phyloP scores from a whole-genome alignment of 2,113 vertebrate genomes.

The Oncorhynchus keta region DNA sequence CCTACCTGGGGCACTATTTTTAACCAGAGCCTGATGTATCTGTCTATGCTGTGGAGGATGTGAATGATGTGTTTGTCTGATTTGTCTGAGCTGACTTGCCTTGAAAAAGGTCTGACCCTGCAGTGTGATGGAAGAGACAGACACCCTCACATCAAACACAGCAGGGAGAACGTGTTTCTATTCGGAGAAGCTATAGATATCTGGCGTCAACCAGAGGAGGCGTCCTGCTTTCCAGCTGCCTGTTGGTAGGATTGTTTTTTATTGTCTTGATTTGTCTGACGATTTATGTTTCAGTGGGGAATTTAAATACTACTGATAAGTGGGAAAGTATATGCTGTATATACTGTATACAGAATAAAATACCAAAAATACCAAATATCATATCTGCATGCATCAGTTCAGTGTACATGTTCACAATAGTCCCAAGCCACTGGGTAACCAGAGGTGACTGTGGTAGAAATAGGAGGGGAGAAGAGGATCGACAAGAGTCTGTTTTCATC shows the following conservation, averaged over 20 bases:
- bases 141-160: constrained; percentile 78
- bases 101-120: constrained; percentile 77
- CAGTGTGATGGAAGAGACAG: constrained; percentile 79
- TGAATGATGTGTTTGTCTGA: constrained; percentile 24
- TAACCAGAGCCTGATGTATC: not conserved
- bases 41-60: not conserved
- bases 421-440: not conserved
- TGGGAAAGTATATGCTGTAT: no score
- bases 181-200: constrained; percentile 70
- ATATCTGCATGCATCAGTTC: no score
- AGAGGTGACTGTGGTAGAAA: not conserved
- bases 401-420: not conserved
- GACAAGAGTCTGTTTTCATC: not conserved
- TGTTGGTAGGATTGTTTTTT: constrained; percentile 34
- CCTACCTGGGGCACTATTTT: no score
- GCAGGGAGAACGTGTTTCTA: constrained; percentile 61
- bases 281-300: not conserved
- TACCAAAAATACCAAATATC: no score
- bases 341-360: no score
- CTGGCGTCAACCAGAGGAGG: constrained; percentile 36
- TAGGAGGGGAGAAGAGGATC: not conserved
- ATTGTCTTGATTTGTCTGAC: not conserved
- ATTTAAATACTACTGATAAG: no score
- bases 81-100: constrained; percentile 74
- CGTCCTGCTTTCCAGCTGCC: constrained; percentile 49